Evolutionary conservation across 2,113 vertebrate species (phyloP), one percentile per base, ranked within the genome.

Genomic region (Sander lucioperca): DNA sequence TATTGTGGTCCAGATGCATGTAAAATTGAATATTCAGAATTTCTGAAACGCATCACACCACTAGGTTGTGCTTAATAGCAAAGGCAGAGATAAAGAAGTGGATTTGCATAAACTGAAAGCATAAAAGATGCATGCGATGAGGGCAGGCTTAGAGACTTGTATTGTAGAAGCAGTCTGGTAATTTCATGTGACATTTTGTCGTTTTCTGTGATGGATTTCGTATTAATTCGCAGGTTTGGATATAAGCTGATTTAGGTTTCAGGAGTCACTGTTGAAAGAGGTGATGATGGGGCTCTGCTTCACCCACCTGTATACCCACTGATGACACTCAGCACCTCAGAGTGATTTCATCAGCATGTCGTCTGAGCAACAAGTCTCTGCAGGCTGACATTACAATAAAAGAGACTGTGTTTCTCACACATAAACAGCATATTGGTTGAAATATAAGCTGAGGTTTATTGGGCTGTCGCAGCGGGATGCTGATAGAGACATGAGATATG

Each of bases 41-140:
- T 36, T 83, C 45, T 18, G 13, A 36, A 67, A 43, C 18, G 69
- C 48, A 57, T 72, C 2, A 33, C 21, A 54, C 36, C 19, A 14
- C 63, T 71, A 51, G 58, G n/a, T 36, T 66, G 27, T 47, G 69
- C 25, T 73, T 51, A 10, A 3, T 33, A 70, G 48, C 67, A 43
- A 76, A 69, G 36, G 50, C 66, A 69, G 62, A 58, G 67, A 81
- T 61, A 67, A 84, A 77, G 45, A 36, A 56, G 18, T 25, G 14
- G 58, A 87, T 90, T 90, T 81, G 71, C 74, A 86, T 86, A 70
- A 80, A 69, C 21, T 54, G 63, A 33, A 61, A 54, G 54, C 50
- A 73, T 81, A 25, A 86, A 84, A 78, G 43, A 83, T 80, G 64
- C 16, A 75, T 73, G 23, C 0, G 53, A 81, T 77, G 62, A 75